Base-by-base conservation (phyloP, 2,797 vertebrate species). In the Hemitrygon akajei region DNA sequence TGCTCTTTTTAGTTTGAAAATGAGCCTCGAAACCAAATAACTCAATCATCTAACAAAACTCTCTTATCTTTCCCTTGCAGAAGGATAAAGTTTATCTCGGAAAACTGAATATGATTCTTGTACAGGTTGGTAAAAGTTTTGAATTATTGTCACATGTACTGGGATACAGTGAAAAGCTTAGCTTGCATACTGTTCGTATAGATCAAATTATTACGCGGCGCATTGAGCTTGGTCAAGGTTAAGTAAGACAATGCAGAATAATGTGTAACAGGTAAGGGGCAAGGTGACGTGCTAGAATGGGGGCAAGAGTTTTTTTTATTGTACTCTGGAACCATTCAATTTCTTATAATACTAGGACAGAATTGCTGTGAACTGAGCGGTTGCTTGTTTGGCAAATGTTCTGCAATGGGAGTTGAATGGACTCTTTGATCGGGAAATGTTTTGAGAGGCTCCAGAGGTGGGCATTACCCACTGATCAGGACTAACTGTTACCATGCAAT, bases 91-190 rank as follows among this genome's bases (percentile, higher is more conserved):
- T 99, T 12, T 99, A 99, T 95, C 98, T 99, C 95, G 98, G 98
- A 60, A 99, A 99, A 94, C 97, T 99, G 95, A 99, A 99, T 96
- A 99, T 99, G 99, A 99, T 99, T 97, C 98, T 99, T 94, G 98
- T 99, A 77, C 99, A 99, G 98, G 99, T 99, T 95, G 96, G 95
- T 92, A 56, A 92, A 89, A 18, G 69, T 92, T 20, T 47, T 47
- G 47, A 47, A 47, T 47, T 47, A 47, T 47, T 47, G 4, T 47
- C 47, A 47, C 47, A 47, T 47, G 47, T 47, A 47, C 47, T 47
- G 47, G 47, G 47, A 47, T 47, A 47, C 47, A 47, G 47, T 47
- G 47, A 47, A 47, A 47, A 47, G 47, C 47, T 47, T 47, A 3
- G 4, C 47, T 47, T 47, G 47, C 47, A 47, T 2, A 47, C 47